Conservation (phyloP, 2,888 invertebrate species). For the Agrotis clavis region DNA sequence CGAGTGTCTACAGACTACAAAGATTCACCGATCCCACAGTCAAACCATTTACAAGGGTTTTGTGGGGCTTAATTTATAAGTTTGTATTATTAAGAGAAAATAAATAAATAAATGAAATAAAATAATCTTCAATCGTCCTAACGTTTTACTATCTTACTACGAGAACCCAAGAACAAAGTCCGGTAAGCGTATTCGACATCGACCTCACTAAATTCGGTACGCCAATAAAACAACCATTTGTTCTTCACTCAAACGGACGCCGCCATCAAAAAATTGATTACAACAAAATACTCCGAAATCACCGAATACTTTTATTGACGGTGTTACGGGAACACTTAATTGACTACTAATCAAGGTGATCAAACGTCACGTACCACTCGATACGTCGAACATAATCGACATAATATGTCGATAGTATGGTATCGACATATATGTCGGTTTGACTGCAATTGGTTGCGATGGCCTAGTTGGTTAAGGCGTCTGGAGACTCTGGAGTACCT, state of each 20-base stretch:
- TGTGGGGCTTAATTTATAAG: too few relatives aligned
- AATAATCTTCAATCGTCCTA: conserved; percentile 1
- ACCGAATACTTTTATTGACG: conserved; percentile 89
- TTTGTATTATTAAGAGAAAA: too few relatives aligned
- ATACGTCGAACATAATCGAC: conserved; percentile 72
- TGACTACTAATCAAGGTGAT: conserved; percentile 86
- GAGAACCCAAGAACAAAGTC: conserved; percentile 70
- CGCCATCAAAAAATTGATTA: conserved; percentile 90
- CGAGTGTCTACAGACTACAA: too few relatives aligned
- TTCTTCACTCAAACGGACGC: conserved; percentile 86
- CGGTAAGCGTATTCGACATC: conserved; percentile 78
- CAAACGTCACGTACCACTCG: conserved; percentile 71
- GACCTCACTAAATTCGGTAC: conserved; percentile 89
- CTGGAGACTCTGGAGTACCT: too few relatives aligned
- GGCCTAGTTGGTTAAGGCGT: too few relatives aligned
- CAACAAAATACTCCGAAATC: conserved; percentile 89
- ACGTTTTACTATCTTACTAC: conserved; percentile 39
- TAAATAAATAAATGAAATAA: too few relatives aligned
- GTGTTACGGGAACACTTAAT: conserved; percentile 89
- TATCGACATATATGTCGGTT: too few relatives aligned
- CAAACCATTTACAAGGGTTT: too few relatives aligned
- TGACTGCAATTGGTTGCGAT: too few relatives aligned
- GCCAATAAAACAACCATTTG: conserved; percentile 88
- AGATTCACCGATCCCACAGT: too few relatives aligned
- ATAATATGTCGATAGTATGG: conserved; percentile 34